Evolutionary conservation across 2,797 vertebrate species (phyloP).

Genomic region (Hemitrygon akajei): DNA sequence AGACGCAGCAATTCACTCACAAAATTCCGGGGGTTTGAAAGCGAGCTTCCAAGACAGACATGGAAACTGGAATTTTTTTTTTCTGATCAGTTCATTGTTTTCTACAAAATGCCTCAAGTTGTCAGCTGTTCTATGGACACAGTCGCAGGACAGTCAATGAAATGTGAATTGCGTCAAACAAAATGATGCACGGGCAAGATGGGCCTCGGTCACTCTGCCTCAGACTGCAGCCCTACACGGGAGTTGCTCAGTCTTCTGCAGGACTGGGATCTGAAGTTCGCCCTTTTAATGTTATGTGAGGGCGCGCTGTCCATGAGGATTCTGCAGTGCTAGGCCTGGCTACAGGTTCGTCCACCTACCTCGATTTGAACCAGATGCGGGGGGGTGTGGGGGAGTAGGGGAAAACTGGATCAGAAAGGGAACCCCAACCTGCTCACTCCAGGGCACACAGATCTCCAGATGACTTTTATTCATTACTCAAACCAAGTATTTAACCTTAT

Average conservation of each 20-base stretch:
- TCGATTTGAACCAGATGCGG: neutral
- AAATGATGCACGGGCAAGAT: neutral
- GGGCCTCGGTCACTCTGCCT: neutral
- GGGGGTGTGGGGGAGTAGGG: no score
- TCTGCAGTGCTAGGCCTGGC: neutral
- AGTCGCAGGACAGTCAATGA: neutral
- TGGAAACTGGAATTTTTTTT: neutral
- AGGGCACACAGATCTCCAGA: neutral
- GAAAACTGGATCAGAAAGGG: neutral
- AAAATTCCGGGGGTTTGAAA: neutral
- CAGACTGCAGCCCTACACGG: neutral
- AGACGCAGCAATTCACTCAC: neutral
- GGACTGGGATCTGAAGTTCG: no score
- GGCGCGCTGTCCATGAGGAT: no score
- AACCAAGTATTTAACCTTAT: neutral
- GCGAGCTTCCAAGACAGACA: neutral
- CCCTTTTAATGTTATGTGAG: neutral
- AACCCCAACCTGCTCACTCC: neutral
- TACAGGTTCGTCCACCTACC: neutral
- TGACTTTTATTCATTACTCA: neutral
- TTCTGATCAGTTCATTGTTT: neutral
- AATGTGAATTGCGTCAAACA: neutral
- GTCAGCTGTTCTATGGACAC: neutral
- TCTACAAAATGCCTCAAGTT: neutral
- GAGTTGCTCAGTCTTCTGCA: neutral